Evolutionary conservation across 1,140 invertebrate genomes (phyloP).

Genomic region (Andricus grossulariae): DNA sequence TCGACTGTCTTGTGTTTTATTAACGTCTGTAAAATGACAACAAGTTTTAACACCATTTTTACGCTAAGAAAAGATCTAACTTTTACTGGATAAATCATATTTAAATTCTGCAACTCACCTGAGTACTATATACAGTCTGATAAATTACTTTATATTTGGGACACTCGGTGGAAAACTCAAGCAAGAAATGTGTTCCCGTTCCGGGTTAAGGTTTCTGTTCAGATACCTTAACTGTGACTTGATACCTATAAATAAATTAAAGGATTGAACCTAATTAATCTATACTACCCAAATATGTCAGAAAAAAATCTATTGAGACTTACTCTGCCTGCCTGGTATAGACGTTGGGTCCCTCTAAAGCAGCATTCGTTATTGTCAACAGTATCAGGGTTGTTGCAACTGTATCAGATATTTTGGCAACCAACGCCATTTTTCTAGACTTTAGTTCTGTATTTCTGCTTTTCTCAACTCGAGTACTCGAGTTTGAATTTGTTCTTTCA

Average conservation of each 20-base stretch:
- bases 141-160: constrained; percentile 89
- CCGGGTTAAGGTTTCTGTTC: constrained; percentile 88
- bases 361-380: neutral
- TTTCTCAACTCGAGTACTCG: neutral
- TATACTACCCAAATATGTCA: constrained; percentile 8
- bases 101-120: constrained; percentile 67
- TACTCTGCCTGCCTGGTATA: constrained; percentile 69
- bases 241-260: constrained; percentile 78
- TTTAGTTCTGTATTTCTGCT: constrained; percentile 28
- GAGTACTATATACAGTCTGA: constrained; percentile 82
- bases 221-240: constrained; percentile 83
- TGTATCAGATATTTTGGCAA: neutral
- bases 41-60: too few species aligned
- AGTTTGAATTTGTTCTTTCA: neutral
- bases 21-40: constrained; percentile 77
- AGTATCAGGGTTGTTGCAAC: neutral
- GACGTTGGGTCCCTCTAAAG: constrained; percentile 70
- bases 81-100: too few species aligned
- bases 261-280: neutral
- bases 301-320: constrained; percentile 44
- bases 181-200: constrained; percentile 88
- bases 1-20: constrained; percentile 85
- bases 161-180: constrained; percentile 88
- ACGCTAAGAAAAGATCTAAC: neutral
- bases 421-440: neutral